Conservation (phyloP, 2,113 vertebrate species). For the Mastomys coucha region DNA sequence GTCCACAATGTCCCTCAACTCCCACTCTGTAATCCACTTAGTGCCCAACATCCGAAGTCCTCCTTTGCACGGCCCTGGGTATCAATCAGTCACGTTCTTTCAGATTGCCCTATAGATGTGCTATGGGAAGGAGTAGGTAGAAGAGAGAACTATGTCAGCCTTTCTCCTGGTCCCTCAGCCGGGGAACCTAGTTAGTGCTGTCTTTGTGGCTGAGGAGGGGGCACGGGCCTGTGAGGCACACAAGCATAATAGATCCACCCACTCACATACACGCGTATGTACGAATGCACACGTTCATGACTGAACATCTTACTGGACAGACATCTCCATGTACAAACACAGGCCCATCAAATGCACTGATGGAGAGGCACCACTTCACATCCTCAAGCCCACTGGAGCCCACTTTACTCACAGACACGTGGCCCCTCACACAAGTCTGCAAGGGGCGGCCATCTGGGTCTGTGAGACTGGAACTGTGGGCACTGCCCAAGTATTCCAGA, state of each 20-base stretch:
- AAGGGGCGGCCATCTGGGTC: conserved; percentile 59
- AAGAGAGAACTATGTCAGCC: not conserved
- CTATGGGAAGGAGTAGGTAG: not conserved
- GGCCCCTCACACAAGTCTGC: not conserved
- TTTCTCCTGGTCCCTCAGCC: not conserved
- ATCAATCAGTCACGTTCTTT: not conserved
- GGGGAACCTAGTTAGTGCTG: not conserved
- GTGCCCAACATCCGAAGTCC: not conserved
- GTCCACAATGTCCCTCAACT: not conserved
- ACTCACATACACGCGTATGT: not conserved
- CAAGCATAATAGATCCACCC: not conserved
- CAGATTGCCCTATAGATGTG: not conserved
- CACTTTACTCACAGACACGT: fast-evolving
- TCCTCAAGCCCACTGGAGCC: not conserved
- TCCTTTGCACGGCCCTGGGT: not conserved
- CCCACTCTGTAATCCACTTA: not conserved
- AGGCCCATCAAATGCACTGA: not conserved
- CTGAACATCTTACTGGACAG: not conserved
- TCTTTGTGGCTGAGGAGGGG: not conserved
- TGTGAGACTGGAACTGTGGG: not conserved
- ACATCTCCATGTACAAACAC: not conserved
- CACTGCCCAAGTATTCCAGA: not conserved
- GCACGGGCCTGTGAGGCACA: not conserved
- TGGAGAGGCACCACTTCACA: not conserved
- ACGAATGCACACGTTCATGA: not conserved